These are phyloP conservation scores for Epistrophella euchroma DNA, from an alignment of 2,888 invertebrate species.

Conservation along the genomic window DNA sequence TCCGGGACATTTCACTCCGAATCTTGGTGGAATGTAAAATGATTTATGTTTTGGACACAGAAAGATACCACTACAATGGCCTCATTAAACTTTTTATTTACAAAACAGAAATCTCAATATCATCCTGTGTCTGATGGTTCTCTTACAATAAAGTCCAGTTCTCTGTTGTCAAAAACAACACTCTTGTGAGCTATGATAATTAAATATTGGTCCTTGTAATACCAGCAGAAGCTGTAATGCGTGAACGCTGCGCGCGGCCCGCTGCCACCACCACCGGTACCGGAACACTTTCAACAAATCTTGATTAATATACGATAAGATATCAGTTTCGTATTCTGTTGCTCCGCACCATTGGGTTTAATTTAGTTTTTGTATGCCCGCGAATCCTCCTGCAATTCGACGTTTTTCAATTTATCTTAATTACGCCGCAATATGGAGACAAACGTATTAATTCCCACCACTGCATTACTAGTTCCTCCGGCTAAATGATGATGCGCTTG, in stretches of 20 bases:
- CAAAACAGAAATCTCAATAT: slow-evolving; percentile 16
- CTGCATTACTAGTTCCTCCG: not conserved
- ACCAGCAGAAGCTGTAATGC: not conserved
- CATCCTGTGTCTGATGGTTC: not conserved
- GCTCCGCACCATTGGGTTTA: slow-evolving; percentile 45
- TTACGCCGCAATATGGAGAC: slow-evolving; percentile 67
- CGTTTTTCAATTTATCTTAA: slow-evolving; percentile 71
- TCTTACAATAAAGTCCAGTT: slow-evolving; percentile 24
- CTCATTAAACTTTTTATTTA: slow-evolving; percentile 53
- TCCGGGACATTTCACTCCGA: not conserved
- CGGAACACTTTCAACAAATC: slow-evolving; percentile 32
- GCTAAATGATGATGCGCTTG: slow-evolving; percentile 16
- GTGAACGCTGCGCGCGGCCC: too few species aligned
- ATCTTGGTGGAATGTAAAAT: slow-evolving; percentile 30
- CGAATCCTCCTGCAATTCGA: slow-evolving; percentile 44
- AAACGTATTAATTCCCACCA: slow-evolving; percentile 62
- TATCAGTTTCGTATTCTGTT: slow-evolving; percentile 53
- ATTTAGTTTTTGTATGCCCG: slow-evolving; percentile 14
- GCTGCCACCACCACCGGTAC: not conserved
- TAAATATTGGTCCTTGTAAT: slow-evolving; percentile 15
- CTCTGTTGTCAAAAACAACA: slow-evolving; percentile 16
- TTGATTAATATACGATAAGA: slow-evolving; percentile 70
- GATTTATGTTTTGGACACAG: slow-evolving; percentile 56
- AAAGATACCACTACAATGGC: slow-evolving; percentile 24
- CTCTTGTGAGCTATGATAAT: slow-evolving; percentile 64